phyloP scores from a whole-genome alignment of 2,888 invertebrate species.

The Luperina nickerlii region DNA sequence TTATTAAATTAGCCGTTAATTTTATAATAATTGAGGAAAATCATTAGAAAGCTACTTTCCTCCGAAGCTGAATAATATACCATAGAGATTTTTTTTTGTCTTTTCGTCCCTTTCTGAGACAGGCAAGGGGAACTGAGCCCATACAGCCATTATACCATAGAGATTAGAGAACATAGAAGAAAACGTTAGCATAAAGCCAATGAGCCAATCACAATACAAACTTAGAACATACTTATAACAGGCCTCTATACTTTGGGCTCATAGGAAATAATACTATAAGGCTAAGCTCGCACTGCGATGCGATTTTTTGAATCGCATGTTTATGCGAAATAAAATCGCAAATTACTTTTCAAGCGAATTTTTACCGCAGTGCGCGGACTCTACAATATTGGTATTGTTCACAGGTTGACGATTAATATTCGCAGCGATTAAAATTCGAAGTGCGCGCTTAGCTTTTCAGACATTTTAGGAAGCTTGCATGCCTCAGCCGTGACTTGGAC shows the following conservation, averaged over 20 bases:
- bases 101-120: too few relatives aligned
- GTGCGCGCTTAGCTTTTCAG: not conserved
- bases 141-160: constrained; percentile 72
- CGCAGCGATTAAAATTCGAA: too few relatives aligned
- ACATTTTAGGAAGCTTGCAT: not conserved
- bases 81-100: constrained; percentile 73
- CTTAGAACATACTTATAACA: not conserved
- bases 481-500: not conserved
- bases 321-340: too few relatives aligned
- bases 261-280: not conserved
- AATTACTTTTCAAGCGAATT: too few relatives aligned
- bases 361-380: too few relatives aligned
- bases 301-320: too few relatives aligned
- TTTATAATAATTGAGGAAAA: constrained; percentile 73
- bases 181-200: constrained; percentile 39
- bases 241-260: not conserved
- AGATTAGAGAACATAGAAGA: constrained; percentile 65
- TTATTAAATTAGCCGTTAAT: constrained; percentile 57
- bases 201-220: not conserved
- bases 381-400: too few relatives aligned
- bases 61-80: constrained; percentile 73
- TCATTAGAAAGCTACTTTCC: constrained; percentile 88
- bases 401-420: too few relatives aligned
- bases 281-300: too few relatives aligned
- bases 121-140: too few relatives aligned